Evolutionary conservation across 2,888 invertebrate genomes (phyloP).

Genomic region (Melanargia galathea): DNA sequence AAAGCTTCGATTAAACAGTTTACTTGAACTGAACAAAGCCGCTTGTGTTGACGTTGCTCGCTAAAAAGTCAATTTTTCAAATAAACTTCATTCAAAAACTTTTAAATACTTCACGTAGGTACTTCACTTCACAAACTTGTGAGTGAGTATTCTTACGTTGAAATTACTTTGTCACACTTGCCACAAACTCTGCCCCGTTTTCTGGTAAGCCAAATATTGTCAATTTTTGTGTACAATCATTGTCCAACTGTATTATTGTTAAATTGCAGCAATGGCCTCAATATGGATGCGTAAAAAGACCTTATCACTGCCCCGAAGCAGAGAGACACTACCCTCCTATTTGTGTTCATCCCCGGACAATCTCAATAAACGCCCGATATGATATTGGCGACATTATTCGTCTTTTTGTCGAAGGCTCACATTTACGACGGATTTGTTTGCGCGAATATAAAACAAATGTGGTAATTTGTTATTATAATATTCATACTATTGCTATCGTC

Average conservation of each 20-base stretch:
- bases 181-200: neutral
- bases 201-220: neutral
- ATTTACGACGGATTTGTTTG: neutral
- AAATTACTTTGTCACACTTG: neutral
- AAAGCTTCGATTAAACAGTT: too few relatives aligned
- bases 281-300: conserved; percentile 18
- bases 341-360: conserved; percentile 43
- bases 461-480: neutral
- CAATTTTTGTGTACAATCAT: neutral
- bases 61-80: too few relatives aligned
- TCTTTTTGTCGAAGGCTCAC: conserved; percentile 5
- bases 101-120: too few relatives aligned
- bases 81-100: too few relatives aligned
- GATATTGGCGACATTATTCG: conserved; percentile 31
- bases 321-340: conserved; percentile 38
- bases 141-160: too few relatives aligned
- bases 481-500: neutral
- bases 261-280: neutral
- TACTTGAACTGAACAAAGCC: too few relatives aligned
- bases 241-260: neutral
- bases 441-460: neutral
- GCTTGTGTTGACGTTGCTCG: too few relatives aligned
- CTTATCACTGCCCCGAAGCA: conserved; percentile 35
- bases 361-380: conserved; percentile 46
- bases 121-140: too few relatives aligned